Percentiles rank a stretch among this genome's conserved stretches.
Evolutionary conservation across 2,888 invertebrate species (phyloP).

Genomic region (Eueremaeus valkanovi): DNA sequence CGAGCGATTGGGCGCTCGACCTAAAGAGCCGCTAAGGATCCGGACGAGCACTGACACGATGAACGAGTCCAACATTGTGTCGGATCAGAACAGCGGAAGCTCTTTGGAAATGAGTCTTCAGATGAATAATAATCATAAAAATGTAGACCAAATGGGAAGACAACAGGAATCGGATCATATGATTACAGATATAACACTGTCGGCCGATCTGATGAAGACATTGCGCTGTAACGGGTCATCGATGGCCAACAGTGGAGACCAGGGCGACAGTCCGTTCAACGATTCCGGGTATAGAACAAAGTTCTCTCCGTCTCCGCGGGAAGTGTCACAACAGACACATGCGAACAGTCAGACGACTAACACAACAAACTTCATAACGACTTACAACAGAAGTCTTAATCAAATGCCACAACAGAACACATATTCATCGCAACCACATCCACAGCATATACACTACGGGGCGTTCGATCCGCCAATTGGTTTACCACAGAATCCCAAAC

Average conservation of each 20-base stretch:
- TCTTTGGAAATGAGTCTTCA: not conserved
- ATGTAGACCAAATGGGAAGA: too few relatives aligned
- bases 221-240: constrained; percentile 27
- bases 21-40: not conserved
- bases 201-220: constrained; percentile 31
- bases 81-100: not conserved
- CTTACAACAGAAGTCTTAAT: not conserved
- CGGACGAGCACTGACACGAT: not conserved
- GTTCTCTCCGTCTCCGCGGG: constrained; percentile 36
- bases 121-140: too few relatives aligned
- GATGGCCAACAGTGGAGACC: constrained; percentile 6
- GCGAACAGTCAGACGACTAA: not conserved
- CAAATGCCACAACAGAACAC: not conserved
- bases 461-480: not conserved
- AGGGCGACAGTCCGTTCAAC: constrained; percentile 28
- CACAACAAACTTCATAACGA: not conserved
- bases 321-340: not conserved
- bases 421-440: not conserved
- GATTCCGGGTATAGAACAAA: constrained; percentile 37
- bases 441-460: not conserved
- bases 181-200: not conserved
- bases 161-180: not conserved
- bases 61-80: not conserved
- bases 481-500: not conserved
- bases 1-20: not conserved